Base-by-base conservation (phyloP, 92 coral and sea anemone species). In the Parazoanthus darwini region DNA sequence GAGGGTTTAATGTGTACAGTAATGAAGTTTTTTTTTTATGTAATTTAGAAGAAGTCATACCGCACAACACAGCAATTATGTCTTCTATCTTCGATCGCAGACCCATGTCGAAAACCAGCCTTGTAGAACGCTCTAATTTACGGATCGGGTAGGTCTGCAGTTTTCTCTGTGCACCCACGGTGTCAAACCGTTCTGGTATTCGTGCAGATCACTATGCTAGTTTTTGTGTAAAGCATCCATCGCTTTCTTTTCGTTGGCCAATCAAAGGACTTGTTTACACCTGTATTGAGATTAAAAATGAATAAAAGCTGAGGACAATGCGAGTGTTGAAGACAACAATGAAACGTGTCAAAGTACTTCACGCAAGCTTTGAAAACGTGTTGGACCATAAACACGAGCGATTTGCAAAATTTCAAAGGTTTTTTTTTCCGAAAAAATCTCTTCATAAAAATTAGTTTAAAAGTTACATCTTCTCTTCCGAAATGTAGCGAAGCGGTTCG, bases 221-320 rank as follows among this genome's bases (percentile, higher is more conserved):
- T n/a, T 76, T 76, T 76, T 76, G 80, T 76, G 33, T 20, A 8
- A 8, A 44, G 51, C 9, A 42, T 20, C 48, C 26, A 36, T 76
- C 38, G 23, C 48, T 15, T 25, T 36, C 79, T 74, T 23, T 5
- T 14, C 42, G 23, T 42, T 22, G 48, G 44, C 79, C 79, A 38
- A 42, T 74, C 79, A 74, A 42, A 74, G 79, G 46, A 42, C 15
- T 74, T 74, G 79, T 74, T 74, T 74, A 74, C 42, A 74, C 79
- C 44, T 74, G 79, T 42, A 38, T 36, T 37, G 50, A 74, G 46
- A 74, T 74, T 74, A 74, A 7, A 37, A 74, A 37, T 37, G 79
- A 74, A 74, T 46, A 74, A 74, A 74, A 14, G 48, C 8, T 18
- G 6, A 35, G 25, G 38, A 74, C 79, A 74, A 74, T 74, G 44